These are phyloP conservation scores for Vulpes vulpes DNA, from an alignment of 2,113 vertebrate genomes.

Conservation along the genomic window DNA sequence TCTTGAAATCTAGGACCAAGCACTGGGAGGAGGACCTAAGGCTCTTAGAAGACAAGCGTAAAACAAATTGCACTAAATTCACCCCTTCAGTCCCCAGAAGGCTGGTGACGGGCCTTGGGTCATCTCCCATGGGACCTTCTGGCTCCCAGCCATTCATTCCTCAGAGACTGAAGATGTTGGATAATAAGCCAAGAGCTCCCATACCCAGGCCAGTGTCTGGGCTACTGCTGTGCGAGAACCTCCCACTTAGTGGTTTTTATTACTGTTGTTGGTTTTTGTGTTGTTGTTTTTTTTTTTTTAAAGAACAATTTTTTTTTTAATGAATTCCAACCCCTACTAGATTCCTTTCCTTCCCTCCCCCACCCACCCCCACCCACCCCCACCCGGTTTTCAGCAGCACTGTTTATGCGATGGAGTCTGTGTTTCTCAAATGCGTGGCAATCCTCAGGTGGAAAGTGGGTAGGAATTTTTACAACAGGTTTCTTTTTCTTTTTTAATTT, in stretches of 20 bases:
- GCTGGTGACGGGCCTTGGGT: not conserved
- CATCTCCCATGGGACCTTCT: not conserved
- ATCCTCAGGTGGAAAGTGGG: constrained; percentile 72
- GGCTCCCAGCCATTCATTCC: not conserved
- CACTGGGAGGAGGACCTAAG: not conserved
- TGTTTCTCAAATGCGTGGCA: constrained; percentile 86
- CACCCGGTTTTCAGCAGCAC: constrained; percentile 81
- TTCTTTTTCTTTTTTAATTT: constrained; percentile 70
- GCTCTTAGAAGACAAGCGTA: not conserved
- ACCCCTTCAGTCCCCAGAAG: not conserved
- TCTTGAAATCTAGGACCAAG: not conserved
- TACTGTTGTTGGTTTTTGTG: not conserved
- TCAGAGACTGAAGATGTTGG: not conserved
- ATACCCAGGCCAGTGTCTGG: constrained; percentile 32
- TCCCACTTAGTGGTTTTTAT: constrained; percentile 82
- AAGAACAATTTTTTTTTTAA: constrained; percentile 59
- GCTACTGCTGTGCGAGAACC: constrained; percentile 77
- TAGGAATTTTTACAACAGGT: constrained; percentile 85
- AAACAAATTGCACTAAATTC: constrained; percentile 47
- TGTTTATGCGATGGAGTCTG: constrained; percentile 81
- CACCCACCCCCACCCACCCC: constrained; percentile 38
- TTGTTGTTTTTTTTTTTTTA: constrained; percentile 77
- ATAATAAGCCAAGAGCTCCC: not conserved
- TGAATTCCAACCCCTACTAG: constrained; percentile 72
- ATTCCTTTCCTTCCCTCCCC: not conserved